Evolutionary conservation across 2,888 invertebrate species (phyloP), one percentile per base, ranked within the genome.

Genomic region (Lomographa bimaculata): DNA sequence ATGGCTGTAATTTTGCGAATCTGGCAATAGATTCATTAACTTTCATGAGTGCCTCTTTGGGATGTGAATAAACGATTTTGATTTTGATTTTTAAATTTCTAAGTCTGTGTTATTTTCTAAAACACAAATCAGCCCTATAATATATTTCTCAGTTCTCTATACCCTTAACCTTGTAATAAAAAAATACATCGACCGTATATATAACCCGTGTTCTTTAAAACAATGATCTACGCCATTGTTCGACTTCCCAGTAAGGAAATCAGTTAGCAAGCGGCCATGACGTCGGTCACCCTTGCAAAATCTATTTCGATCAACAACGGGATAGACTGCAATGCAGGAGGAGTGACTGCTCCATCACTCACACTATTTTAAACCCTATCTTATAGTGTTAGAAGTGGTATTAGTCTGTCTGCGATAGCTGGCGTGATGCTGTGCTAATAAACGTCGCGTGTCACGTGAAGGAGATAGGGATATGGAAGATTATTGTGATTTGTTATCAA

Each of bases 231-330:
- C n/a, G n/a, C n/a, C n/a, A n/a, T n/a, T n/a, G n/a, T n/a, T n/a
- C n/a, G n/a, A n/a, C 14, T 4, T 14, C 23, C 10, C 1, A 5
- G 10, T 8, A 5, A 12, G 5, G 24, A 11, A 25, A 12, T 20
- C 23, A 30, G 21, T 23, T 14, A 9, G 18, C 7, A 11, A 5
- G 5, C 1, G 9, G 5, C 26, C 32, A 7, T 19, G 19, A 7
- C 10, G 7, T 29, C 16, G 10, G 10, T 5, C 20, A 20, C 7
- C 29, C 12, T 39, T 39, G 39, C 23, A 33, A 32, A 27, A 32
- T 28, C 32, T 39, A 28, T 33, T 40, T 40, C 14, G 7, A 39
- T 32, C n/a, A 1, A 6, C 18, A 24, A 11, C 7, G 17, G 12
- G 1, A 11, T 11, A 18, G 10, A 7, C 12, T 32, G 26, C 32